A percentile compares a stretch with the other conserved stretches of the same genome.
Evolutionary conservation across 1,140 invertebrate genomes (phyloP).

Genomic region (Procambarus clarkii): DNA sequence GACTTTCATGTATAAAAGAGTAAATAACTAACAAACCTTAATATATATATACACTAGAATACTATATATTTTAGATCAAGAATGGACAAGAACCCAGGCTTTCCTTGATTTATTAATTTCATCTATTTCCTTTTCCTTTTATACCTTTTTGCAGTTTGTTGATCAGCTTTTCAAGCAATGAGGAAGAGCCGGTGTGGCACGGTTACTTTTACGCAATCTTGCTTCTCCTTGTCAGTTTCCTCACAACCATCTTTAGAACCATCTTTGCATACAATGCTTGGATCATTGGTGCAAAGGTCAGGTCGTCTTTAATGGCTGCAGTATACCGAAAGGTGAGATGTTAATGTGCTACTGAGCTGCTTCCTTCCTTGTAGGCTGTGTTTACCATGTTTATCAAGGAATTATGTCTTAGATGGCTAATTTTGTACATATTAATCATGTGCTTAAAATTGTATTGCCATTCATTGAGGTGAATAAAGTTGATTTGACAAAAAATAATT

Average conservation of each 20-base stretch:
- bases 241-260: conserved; percentile 90
- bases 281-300: conserved; percentile 90
- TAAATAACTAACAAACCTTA: not conserved
- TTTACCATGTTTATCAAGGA: too few species aligned
- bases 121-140: not conserved
- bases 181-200: conserved; percentile 77
- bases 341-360: not conserved
- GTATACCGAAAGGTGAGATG: conserved; percentile 89
- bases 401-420: too few species aligned
- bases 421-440: too few species aligned
- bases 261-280: conserved; percentile 95
- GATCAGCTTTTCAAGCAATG: not conserved
- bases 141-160: not conserved
- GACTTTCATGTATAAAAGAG: too few species aligned
- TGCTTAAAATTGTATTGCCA: too few species aligned
- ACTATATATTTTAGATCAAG: not conserved
- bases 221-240: conserved; percentile 86
- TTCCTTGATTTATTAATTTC: not conserved
- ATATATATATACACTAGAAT: not conserved
- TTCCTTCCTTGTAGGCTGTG: too few species aligned
- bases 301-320: conserved; percentile 92
- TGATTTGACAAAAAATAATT: too few species aligned
- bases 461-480: too few species aligned
- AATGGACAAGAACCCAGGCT: not conserved
- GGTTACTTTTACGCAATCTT: conserved; percentile 78